phyloP scores from a whole-genome alignment of 2,888 invertebrate species.

The Synergus laeviventris region DNA sequence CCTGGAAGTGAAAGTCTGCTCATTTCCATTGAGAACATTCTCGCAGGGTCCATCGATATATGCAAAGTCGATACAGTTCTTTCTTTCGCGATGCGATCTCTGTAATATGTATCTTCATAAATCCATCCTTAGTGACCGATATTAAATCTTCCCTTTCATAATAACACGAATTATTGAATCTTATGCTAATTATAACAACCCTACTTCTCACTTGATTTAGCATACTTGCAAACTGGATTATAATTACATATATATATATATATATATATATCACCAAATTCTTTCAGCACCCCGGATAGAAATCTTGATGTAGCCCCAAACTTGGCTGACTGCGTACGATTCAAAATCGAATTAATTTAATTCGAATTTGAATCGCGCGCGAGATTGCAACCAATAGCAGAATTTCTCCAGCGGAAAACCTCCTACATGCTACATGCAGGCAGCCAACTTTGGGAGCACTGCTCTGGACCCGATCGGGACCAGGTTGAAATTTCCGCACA shows the following conservation, averaged over 20 bases:
- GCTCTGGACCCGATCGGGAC: no score
- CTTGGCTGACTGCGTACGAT: no score
- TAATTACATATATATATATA: neutral
- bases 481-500: no score
- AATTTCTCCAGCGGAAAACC: no score
- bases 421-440: no score
- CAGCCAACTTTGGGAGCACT: no score
- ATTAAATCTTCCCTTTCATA: conserved; percentile 36
- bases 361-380: no score
- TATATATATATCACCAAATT: neutral
- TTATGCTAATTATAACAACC: conserved; percentile 30
- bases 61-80: conserved; percentile 36
- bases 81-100: conserved; percentile 27
- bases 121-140: conserved; percentile 32
- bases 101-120: conserved; percentile 33
- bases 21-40: conserved; percentile 34
- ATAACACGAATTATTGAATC: conserved; percentile 40
- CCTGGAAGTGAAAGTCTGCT: conserved; percentile 37
- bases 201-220: conserved; percentile 24
- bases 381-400: no score
- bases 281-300: neutral
- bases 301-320: no score
- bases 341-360: no score
- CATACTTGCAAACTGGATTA: neutral
- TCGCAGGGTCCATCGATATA: conserved; percentile 32